Conservation (phyloP, 2,113 vertebrate species). For the Donacobius atricapilla region DNA sequence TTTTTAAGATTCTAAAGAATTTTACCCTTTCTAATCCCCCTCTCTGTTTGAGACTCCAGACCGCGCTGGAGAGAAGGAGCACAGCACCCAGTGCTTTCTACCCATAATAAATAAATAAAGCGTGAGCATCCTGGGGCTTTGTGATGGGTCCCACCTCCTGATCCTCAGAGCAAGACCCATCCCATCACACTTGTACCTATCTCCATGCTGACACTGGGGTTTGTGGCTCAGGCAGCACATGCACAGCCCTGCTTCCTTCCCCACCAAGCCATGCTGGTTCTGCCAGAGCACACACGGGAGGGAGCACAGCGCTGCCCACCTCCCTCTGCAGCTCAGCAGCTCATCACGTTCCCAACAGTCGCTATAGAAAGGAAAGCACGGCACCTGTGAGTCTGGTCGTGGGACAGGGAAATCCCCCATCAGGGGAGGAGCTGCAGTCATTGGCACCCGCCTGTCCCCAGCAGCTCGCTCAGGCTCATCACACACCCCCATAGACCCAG, state of each 20-base stretch:
- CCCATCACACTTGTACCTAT: too few relatives aligned
- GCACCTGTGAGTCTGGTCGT: accelerated
- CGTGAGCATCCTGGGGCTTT: background rate
- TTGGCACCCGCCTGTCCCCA: background rate
- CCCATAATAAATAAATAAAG: background rate
- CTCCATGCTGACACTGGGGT: accelerated
- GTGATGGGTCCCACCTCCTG: background rate
- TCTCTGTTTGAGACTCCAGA: background rate
- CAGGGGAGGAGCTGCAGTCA: background rate
- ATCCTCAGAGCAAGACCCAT: background rate
- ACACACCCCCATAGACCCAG: background rate
- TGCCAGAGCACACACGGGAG: background rate
- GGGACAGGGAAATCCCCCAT: background rate
- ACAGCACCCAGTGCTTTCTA: background rate
- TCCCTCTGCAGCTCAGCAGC: background rate
- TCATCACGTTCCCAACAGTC: accelerated
- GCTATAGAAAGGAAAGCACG: background rate
- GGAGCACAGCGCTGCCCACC: background rate
- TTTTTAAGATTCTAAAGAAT: background rate
- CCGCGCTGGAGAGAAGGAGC: background rate
- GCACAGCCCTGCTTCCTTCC: background rate
- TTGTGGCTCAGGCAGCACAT: accelerated
- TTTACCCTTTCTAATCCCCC: background rate
- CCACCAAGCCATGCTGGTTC: accelerated
- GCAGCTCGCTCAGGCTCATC: background rate